phyloP scores from a whole-genome alignment of 1,140 invertebrate genomes.

The Danaus plexippus region DNA sequence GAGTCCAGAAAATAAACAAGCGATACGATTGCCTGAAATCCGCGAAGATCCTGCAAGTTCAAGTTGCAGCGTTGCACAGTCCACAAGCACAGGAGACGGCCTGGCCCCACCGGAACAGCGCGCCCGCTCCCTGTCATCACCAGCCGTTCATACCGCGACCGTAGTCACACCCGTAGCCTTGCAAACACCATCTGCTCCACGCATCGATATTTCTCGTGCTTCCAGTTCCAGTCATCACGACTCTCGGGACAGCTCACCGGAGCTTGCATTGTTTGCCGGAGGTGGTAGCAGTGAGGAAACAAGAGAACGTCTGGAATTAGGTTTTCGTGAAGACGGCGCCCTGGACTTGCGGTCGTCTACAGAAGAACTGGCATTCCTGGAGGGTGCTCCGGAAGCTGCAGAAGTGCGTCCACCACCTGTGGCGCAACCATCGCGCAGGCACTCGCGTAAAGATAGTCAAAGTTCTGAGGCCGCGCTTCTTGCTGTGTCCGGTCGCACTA shows the following conservation, averaged over 20 bases:
- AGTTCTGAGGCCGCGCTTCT: constrained; percentile 84
- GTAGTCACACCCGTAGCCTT: constrained; percentile 38
- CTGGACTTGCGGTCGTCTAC: constrained; percentile 87
- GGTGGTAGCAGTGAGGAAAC: constrained; percentile 36
- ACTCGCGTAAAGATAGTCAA: constrained; percentile 83
- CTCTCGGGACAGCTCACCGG: constrained; percentile 85
- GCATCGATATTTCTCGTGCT: constrained; percentile 89
- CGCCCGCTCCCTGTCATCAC: constrained; percentile 49
- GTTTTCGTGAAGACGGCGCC: constrained; percentile 84
- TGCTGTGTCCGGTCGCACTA: constrained; percentile 86
- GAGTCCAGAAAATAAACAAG: constrained; percentile 75
- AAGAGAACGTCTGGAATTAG: constrained; percentile 59
- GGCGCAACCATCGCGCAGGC: constrained; percentile 49
- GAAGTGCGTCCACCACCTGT: constrained; percentile 28
- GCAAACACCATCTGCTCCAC: constrained; percentile 81
- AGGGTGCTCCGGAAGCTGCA: constrained; percentile 60
- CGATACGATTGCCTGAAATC: constrained; percentile 78
- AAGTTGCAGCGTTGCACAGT: constrained; percentile 13
- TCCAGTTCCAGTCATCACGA: constrained; percentile 89
- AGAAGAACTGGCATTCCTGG: constrained; percentile 86
- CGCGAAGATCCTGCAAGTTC: constrained; percentile 71
- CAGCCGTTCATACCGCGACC: constrained; percentile 30
- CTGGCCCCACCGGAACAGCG: constrained; percentile 41
- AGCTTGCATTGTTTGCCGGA: constrained; percentile 76
- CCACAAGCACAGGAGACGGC: constrained; percentile 19